Conservation (phyloP, 1,140 invertebrate species). For the Zaprionus ghesquierei region DNA sequence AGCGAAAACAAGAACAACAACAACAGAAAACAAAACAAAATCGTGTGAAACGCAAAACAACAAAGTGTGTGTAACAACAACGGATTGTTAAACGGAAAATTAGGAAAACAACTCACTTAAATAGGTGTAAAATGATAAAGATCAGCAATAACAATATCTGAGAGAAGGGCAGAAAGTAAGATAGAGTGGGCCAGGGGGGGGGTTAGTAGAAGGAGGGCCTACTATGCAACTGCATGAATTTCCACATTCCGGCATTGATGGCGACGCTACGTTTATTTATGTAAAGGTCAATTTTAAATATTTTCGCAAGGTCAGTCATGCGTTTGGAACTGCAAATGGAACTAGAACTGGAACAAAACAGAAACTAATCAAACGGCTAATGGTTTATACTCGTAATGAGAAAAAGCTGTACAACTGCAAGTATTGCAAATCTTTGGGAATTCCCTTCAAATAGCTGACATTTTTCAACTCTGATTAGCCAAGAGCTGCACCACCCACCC, state of each 20-base stretch:
- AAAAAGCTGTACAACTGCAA: neutral
- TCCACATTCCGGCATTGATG: slow-evolving; percentile 37
- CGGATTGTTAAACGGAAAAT: slow-evolving; percentile 9
- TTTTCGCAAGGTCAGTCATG: slow-evolving; percentile 74
- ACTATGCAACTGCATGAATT: slow-evolving; percentile 50
- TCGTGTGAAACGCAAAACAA: slow-evolving; percentile 1
- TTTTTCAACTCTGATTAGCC: slow-evolving; percentile 24
- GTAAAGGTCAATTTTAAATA: slow-evolving; percentile 77
- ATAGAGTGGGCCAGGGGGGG: neutral
- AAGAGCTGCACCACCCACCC: too few relatives aligned
- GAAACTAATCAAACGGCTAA: neutral
- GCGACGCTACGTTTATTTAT: slow-evolving; percentile 63
- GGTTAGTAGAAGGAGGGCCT: neutral
- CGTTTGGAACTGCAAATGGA: slow-evolving; percentile 6
- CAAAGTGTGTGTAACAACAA: slow-evolving; percentile 2
- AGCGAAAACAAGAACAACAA: neutral
- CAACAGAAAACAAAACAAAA: neutral
- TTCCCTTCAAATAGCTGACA: slow-evolving; percentile 20
- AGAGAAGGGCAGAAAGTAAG: neutral
- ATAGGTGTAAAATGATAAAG: slow-evolving; percentile 44
- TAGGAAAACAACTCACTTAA: slow-evolving; percentile 41
- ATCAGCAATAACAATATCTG: slow-evolving; percentile 19
- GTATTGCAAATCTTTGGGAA: slow-evolving; percentile 11
- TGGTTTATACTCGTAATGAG: too few relatives aligned
- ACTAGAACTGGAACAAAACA: neutral